Evolutionary conservation across 2,888 invertebrate genomes (phyloP).

Genomic region (Pegoplata infirma): DNA sequence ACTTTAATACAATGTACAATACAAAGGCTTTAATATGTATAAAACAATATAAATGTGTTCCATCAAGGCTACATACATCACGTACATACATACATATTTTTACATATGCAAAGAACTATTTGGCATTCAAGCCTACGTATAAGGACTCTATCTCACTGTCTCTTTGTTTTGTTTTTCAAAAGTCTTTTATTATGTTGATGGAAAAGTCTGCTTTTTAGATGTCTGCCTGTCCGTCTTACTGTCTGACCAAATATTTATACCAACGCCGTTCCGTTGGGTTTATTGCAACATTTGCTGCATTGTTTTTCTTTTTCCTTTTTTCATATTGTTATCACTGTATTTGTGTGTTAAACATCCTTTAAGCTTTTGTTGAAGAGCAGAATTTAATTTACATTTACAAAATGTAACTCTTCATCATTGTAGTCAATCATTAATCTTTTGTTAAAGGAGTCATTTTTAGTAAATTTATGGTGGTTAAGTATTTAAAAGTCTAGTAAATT

Average conservation of each 20-base stretch:
- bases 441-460: neutral
- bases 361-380: conserved; percentile 47
- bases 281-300: conserved; percentile 29
- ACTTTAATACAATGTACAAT: conserved; percentile 56
- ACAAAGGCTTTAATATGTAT: conserved; percentile 37
- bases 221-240: conserved; percentile 27
- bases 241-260: conserved; percentile 24
- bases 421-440: conserved; percentile 47
- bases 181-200: conserved; percentile 32
- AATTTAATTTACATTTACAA: conserved; percentile 49
- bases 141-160: neutral
- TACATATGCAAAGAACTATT: conserved; percentile 4
- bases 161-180: neutral
- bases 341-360: conserved; percentile 39
- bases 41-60: neutral
- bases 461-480: neutral
- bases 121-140: conserved; percentile 44
- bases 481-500: no score
- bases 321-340: neutral
- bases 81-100: neutral
- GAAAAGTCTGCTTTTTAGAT: conserved; percentile 27
- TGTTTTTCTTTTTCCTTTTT: conserved; percentile 24
- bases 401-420: conserved; percentile 29
- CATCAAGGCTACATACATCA: neutral
- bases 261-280: conserved; percentile 1